Base-by-base conservation (phyloP, 1,140 invertebrate genomes). In the Acromyrmex heyeri region DNA sequence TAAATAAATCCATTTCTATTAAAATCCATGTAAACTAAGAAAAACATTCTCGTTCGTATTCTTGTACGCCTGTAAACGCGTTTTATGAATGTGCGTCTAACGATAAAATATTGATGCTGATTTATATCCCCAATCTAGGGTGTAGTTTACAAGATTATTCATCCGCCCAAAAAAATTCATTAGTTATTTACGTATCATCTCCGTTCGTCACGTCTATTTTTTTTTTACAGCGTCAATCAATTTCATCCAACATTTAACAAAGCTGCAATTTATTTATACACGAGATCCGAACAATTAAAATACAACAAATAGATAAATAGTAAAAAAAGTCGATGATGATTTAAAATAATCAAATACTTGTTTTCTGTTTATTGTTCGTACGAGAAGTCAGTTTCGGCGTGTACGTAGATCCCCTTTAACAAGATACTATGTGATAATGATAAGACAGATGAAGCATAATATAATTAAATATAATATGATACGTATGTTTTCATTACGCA, bases 41-140 rank as follows among this genome's bases (percentile, higher is more conserved):
- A 61, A 61, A 2, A n/a, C 18, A 55, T 12, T n/a, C 18, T 34
- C 53, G 10, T 73, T 10, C 10, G 18, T 57, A 55, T 55, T 76
- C 53, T 34, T 12, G 8, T 21, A n/a, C 14, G 6, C 3, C 0
- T 21, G 61, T 38, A 27, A n/a, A 18, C 18, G 10, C 16, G 12
- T 59, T 57, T 57, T 61, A 57, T 76, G 16, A 62, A 64, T 62
- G 5, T 21, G 57, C 5, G 16, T 16, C 24, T 62, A 76, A 77
- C 38, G 16, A 62, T 62, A 16, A 77, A 62, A 77, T 77, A 77
- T 62, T 61, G 27, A 77, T 38, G 57, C 44, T 30, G 57, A 77
- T 62, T 64, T 62, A 76, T 76, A 67, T 21, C 18, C 18, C 18
- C 4, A 38, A 76, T 62, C 8, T 21, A 44, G 21, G 21, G 1